phyloP scores from a whole-genome alignment of 2,797 vertebrate species.

The Enteromius argenteus region DNA sequence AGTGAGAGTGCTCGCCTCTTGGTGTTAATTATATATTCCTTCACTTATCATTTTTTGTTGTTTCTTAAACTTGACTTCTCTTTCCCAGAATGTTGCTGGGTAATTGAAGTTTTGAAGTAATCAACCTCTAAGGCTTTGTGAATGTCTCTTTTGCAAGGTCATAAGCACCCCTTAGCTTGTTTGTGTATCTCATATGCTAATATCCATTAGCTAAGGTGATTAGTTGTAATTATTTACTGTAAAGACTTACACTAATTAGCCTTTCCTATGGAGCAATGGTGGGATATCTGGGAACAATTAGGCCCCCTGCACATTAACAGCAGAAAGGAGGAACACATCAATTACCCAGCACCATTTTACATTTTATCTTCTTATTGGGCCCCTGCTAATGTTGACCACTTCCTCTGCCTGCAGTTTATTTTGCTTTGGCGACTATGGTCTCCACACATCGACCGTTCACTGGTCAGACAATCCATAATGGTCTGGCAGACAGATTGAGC shows the following conservation, averaged over 20 bases:
- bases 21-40: not conserved
- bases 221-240: constrained; percentile 82
- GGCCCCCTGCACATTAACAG: constrained; percentile 74
- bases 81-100: not conserved
- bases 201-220: constrained; percentile 73
- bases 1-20: not conserved
- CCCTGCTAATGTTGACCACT: constrained; percentile 88
- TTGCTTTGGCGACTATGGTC: constrained; percentile 91
- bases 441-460: constrained; percentile 80
- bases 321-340: constrained; percentile 81
- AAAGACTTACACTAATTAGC: constrained; percentile 83
- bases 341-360: constrained; percentile 81
- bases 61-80: not conserved
- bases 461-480: constrained; percentile 82
- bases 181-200: constrained; percentile 70
- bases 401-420: constrained; percentile 92
- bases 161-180: constrained; percentile 56
- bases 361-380: constrained; percentile 86
- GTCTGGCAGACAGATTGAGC: constrained; percentile 77
- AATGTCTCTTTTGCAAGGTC: constrained; percentile 39
- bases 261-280: constrained; percentile 74
- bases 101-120: constrained; percentile 28
- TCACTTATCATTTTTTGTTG: not conserved
- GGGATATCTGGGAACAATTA: constrained; percentile 84
- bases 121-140: constrained; percentile 31